Evolutionary conservation across 2,888 invertebrate species (phyloP).

Genomic region (Seira musarum): DNA sequence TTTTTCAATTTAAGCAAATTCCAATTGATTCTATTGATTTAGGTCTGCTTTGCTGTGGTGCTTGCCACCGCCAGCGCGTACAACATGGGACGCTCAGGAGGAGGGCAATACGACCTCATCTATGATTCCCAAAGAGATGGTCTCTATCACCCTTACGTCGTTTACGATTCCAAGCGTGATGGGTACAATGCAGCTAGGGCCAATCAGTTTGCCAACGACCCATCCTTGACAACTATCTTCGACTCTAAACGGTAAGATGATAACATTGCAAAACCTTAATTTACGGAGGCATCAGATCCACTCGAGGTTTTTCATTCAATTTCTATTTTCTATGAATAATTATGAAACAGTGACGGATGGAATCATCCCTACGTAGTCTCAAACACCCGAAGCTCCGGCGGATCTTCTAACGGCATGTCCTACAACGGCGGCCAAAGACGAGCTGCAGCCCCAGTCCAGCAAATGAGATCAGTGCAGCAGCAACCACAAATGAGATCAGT

Average conservation of each 20-base stretch:
- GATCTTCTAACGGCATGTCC: constrained; percentile 35
- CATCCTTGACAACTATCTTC: constrained; percentile 49
- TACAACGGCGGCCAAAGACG: constrained; percentile 29
- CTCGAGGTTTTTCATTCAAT: not conserved
- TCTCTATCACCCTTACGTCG: constrained; percentile 55
- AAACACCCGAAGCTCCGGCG: constrained; percentile 43
- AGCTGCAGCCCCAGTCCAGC: constrained; percentile 14
- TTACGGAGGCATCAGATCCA: not conserved
- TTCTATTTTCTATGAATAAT: not conserved
- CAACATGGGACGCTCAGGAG: constrained; percentile 47
- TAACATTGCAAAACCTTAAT: not conserved
- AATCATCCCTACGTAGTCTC: constrained; percentile 60
- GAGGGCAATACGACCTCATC: constrained; percentile 42
- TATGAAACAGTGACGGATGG: constrained; percentile 47
- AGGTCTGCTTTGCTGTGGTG: constrained; percentile 48
- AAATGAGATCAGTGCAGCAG: constrained; percentile 15
- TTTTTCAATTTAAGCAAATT: not conserved
- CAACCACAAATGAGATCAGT: constrained; percentile 22
- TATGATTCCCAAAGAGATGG: constrained; percentile 59
- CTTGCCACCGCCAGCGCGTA: constrained; percentile 41
- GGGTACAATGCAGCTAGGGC: constrained; percentile 35
- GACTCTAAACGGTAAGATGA: constrained; percentile 43
- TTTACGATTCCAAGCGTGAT: constrained; percentile 57
- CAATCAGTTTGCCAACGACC: constrained; percentile 46
- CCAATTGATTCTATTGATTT: constrained; percentile 7